Evolutionary conservation across 2,888 invertebrate species (phyloP).

Genomic region (Cataglyphis albicans): DNA sequence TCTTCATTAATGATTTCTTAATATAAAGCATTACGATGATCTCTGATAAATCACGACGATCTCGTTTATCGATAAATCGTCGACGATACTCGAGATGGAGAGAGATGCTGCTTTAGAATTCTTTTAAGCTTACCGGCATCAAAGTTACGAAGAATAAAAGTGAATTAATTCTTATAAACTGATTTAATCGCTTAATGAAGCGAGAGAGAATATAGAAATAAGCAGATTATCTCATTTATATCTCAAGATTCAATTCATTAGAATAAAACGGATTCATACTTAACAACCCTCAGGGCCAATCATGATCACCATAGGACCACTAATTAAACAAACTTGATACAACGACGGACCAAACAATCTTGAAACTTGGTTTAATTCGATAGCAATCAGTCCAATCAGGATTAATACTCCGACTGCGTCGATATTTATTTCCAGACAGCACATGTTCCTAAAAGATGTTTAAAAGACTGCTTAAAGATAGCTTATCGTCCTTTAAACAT

Average conservation of each 20-base stretch:
- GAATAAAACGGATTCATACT: not conserved
- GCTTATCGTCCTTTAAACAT: too few species aligned
- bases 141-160: not conserved
- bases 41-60: not conserved
- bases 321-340: conserved; percentile 24
- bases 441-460: too few species aligned
- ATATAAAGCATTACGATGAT: not conserved
- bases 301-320: not conserved
- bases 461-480: too few species aligned
- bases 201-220: not conserved
- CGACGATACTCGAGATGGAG: conserved; percentile 5
- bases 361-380: conserved; percentile 2
- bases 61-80: too few species aligned
- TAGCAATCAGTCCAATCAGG: not conserved
- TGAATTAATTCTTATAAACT: not conserved
- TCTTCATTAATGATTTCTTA: not conserved
- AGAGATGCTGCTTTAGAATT: conserved; percentile 29
- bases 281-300: conserved; percentile 9
- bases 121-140: not conserved
- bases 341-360: conserved; percentile 14
- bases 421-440: not conserved
- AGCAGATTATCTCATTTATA: not conserved
- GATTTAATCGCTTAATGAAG: conserved; percentile 15
- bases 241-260: conserved; percentile 19
- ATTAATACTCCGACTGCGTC: not conserved